Evolutionary conservation across 2,797 vertebrate species (phyloP), one percentile per base, ranked within the genome.

Genomic region (Galagoides demidoff): DNA sequence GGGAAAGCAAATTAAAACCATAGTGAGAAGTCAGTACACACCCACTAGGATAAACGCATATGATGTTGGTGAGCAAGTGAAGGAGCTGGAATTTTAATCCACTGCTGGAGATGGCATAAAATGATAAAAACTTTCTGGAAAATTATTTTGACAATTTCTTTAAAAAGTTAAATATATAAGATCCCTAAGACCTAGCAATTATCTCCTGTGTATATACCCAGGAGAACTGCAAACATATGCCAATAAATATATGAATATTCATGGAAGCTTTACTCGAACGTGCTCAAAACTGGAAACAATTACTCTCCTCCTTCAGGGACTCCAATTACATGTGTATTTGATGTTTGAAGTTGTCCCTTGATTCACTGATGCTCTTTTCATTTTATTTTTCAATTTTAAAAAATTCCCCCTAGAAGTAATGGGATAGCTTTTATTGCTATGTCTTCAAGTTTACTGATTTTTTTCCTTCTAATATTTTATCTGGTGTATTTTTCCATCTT

Each of bases 351-450:
- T 52, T 94, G 70, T 76, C 6, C 34, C 23, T 52, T 12, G 45
- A 55, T 49, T 87, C 34, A 29, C 3, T 57, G 37, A 92, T 27
- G 25, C 49, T 87, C 39, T 90, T 14, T 43, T 87, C 34, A 59
- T 86, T 95, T 96, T 77, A 77, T 49, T 87, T 95, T 95, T 59
- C 17, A 84, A 66, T n/a, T 68, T 89, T n/a, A 27, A n/a, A 70
- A 88, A 39, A 57, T 70, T 84, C 12, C 39, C 27, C 86, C 43
- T 92, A 14, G n/a, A 5, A 90, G 92, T 89, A 11, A 76, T 92
- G 59, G 34, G 57, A 78, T 59, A 39, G 12, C 49, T 93, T 82
- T 29, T 82, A 64, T 85, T 86, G 22, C 29, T 89, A 20, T 85
- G 20, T 76, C n/a, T 92, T 96, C 29, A 70, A 74, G 12, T 64